Evolutionary conservation across 2,888 invertebrate genomes (phyloP).

Genomic region (Nemapogon koenigi): DNA sequence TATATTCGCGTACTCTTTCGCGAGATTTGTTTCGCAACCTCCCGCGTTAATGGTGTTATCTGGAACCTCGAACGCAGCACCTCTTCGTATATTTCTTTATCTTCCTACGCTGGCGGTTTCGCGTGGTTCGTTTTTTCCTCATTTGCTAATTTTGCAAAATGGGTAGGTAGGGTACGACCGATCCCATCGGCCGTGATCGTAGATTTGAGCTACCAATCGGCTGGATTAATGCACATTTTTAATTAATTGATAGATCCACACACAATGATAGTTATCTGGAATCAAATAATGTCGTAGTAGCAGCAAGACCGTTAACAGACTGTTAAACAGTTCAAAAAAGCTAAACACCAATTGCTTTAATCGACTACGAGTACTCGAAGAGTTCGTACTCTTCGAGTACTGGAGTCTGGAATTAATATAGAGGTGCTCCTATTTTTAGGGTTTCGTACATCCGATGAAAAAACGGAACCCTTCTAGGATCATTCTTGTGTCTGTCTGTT

Average conservation of each 20-base stretch:
- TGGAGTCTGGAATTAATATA: no score
- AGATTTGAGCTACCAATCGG: constrained; percentile 56
- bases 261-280: constrained; percentile 45
- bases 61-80: constrained; percentile 58
- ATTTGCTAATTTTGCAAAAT: constrained; percentile 65
- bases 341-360: no score
- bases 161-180: constrained; percentile 35
- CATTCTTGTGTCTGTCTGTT: no score
- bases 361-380: no score
- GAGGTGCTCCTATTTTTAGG: no score
- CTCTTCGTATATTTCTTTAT: constrained; percentile 64
- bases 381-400: no score
- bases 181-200: constrained; percentile 43
- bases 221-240: constrained; percentile 62
- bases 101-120: constrained; percentile 57
- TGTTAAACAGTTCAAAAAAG: no score
- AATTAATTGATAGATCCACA: constrained; percentile 55
- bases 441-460: no score
- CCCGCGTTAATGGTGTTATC: constrained; percentile 64
- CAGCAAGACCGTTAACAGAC: no score
- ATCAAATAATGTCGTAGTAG: constrained; percentile 38
- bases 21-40: constrained; percentile 47
- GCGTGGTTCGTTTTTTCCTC: constrained; percentile 48
- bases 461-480: no score
- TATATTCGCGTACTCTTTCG: constrained; percentile 35